Base-by-base conservation (phyloP, 30 jellyfish, hydroid and myxozoan genomes). In the Haliclystus octoradiatus region DNA sequence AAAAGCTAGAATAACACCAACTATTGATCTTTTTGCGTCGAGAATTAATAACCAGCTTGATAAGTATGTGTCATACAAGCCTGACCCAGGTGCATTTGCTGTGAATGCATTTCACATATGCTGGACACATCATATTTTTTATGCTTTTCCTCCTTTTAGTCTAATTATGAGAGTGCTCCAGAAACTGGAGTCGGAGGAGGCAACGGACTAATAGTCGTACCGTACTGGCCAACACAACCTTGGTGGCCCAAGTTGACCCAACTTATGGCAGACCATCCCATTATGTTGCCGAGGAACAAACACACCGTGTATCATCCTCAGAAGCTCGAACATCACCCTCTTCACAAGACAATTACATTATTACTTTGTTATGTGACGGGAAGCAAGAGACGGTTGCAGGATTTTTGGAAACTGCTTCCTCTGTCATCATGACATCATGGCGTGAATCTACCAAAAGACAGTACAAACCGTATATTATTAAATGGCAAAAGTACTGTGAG, bases 81-180 rank as follows among this genome's bases (percentile, higher is more conserved):
- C 76, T 23, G 85, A 74, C 52, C 85, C 85, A 27, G 52, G 31
- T 63, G 85, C 85, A 1, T 28, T 63, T 62, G 65, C 65, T 2
- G 46, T 62, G 25, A 27, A 74, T 74, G 79, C 85, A 1, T 64
- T 74, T 31, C 26, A 73, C 65, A 75, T 65, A 7, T 65, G 79
- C 1, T 75, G 80, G 71, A 65, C 69, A 26, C 23, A 65, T 2
- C 19, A 22, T 28, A 35, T 13, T 40, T 69, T 69, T 50, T 69
- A 69, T 69, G 79, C 73, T 29, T 71, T 52, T 63, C 82, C 77
- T 19, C 82, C 73, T 26, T 71, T 52, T 32, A 3, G 35, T 1
- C 19, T 1, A 9, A 52, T 71, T 2, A 26, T 57, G 35, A 28
- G 78, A 34, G 22, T 34, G 62, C 15, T 47, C 76, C 50, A 31